These are phyloP conservation scores for Nebria brevicollis DNA, from an alignment of 2,888 invertebrate species.

Conservation along the genomic window DNA sequence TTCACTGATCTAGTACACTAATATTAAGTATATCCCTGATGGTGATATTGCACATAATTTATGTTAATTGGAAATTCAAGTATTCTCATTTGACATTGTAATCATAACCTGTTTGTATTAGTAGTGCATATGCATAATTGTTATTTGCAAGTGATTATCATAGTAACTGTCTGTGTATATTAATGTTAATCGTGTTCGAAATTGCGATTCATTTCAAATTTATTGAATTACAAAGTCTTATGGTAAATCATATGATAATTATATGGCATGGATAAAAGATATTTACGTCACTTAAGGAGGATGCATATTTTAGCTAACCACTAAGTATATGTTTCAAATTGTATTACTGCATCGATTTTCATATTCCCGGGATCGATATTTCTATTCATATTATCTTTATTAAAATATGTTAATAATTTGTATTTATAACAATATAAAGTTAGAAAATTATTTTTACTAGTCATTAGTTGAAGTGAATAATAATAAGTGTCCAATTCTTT, in stretches of 20 bases:
- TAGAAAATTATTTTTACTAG: neutral
- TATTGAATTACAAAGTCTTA: neutral
- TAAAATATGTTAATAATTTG: no score
- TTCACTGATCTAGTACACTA: neutral
- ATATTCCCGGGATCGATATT: no score
- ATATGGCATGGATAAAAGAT: neutral
- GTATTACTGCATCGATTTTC: no score
- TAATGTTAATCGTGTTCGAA: slow-evolving; percentile 1
- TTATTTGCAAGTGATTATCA: neutral
- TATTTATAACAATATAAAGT: neutral
- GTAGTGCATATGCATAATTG: neutral
- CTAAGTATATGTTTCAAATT: no score
- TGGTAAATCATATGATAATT: neutral
- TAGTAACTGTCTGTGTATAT: neutral
- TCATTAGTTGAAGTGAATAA: neutral
- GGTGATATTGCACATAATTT: neutral
- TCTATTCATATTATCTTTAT: no score
- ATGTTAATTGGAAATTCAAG: no score
- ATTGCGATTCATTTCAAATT: neutral
- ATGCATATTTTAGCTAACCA: neutral
- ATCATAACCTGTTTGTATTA: neutral
- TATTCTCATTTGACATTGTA: neutral
- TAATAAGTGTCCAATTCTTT: neutral
- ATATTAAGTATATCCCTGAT: neutral
- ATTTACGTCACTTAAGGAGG: neutral